A percentile compares a stretch with the other conserved stretches of the same genome.
phyloP scores from a whole-genome alignment of 2,888 invertebrate species.

The Laspeyria flexula region DNA sequence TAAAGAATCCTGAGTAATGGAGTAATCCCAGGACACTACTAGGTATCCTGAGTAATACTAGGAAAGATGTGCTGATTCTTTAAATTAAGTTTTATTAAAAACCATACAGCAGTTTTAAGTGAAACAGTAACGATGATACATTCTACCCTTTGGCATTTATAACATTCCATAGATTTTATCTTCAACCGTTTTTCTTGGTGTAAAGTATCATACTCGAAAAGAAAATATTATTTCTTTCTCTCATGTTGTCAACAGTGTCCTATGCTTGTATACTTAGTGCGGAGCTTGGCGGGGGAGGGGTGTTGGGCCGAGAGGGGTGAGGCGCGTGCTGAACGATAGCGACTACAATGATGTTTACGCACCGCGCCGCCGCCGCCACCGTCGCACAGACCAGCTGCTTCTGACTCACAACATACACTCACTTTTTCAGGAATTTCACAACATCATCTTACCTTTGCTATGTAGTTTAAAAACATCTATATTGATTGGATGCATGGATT shows the following conservation, averaged over 20 bases:
- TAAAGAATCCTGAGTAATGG: no score
- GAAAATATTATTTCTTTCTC: no score
- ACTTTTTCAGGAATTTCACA: slow-evolving; percentile 54
- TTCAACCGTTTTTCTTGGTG: no score
- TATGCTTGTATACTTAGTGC: not conserved
- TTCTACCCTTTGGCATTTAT: no score
- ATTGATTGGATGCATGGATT: not conserved
- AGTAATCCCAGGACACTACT: no score
- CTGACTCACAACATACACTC: slow-evolving; percentile 38
- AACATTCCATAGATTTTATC: no score
- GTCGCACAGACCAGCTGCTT: slow-evolving; percentile 29
- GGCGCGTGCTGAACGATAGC: slow-evolving; percentile 20
- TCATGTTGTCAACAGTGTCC: not conserved
- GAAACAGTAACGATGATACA: no score
- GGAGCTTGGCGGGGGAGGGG: not conserved
- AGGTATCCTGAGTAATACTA: no score
- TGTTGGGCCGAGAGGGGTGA: not conserved
- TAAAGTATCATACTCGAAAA: not conserved
- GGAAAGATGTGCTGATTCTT: no score
- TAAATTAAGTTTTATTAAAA: no score
- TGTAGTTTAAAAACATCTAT: not conserved
- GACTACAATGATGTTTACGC: slow-evolving; percentile 54
- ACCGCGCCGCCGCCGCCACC: slow-evolving; percentile 12
- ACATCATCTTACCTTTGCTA: slow-evolving; percentile 40
- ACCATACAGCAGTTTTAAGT: no score